Evolutionary conservation across 2,888 invertebrate genomes (phyloP).

Genomic region (Pocota personata): DNA sequence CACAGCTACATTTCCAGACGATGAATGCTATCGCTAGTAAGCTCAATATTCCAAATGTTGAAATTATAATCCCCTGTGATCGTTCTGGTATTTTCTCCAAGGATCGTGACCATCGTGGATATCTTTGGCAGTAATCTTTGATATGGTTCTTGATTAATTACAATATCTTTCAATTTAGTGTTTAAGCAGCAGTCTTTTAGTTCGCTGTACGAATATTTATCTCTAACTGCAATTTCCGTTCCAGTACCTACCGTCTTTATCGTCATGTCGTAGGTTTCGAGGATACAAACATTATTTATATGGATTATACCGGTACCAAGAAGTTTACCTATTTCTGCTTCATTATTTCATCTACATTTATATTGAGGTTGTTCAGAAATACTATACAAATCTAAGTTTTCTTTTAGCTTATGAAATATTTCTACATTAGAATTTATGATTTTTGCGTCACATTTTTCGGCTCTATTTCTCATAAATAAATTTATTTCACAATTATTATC

Average conservation of each 20-base stretch:
- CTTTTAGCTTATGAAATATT: too few species aligned
- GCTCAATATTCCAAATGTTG: background rate
- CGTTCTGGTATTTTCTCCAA: background rate
- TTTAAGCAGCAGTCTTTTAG: background rate
- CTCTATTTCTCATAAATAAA: too few species aligned
- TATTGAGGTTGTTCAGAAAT: background rate
- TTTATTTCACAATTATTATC: too few species aligned
- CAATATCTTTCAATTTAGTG: background rate
- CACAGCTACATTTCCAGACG: background rate
- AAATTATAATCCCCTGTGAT: slow-evolving; percentile 1
- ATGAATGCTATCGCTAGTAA: background rate
- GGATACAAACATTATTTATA: background rate
- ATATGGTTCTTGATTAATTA: slow-evolving; percentile 1
- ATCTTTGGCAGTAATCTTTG: background rate
- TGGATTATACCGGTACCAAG: background rate
- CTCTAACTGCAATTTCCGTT: background rate
- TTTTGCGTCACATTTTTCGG: background rate
- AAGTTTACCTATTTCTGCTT: background rate
- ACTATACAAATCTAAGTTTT: too few species aligned
- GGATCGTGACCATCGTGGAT: background rate
- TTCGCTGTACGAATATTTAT: background rate
- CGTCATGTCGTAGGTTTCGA: slow-evolving; percentile 1
- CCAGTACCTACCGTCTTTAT: background rate
- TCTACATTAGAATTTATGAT: too few species aligned
- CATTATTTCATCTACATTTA: background rate